Base-by-base conservation (phyloP, 1,140 invertebrate genomes). In the Cydia fagiglandana region DNA sequence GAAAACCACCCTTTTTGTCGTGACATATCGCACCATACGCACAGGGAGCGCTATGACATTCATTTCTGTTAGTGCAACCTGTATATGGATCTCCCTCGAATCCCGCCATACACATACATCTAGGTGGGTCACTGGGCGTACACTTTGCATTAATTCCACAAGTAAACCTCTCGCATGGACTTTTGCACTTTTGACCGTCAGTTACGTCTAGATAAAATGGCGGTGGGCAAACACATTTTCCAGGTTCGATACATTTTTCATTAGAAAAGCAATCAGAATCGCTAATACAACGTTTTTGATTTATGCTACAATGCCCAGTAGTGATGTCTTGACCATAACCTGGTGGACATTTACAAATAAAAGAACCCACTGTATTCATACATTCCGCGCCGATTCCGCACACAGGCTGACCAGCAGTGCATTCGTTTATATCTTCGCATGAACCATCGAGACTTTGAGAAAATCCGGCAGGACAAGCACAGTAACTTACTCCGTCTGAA, bases 121-220 rank as follows among this genome's bases (percentile, higher is more conserved):
- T 95, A 7, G 97, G 97, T 20, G 97, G 97, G 93, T 98, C 97
- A 75, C 95, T 97, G 5, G 97, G 97, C 4, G 96, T 97, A 86
- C 98, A 99, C 92, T 97, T 97, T 1, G 97, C 96, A 89, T 98
- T 98, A n/a, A 97, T 95, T 17, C 98, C 97, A 85, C 98, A 99
- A 2, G 96, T 95, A 87, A 96, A 98, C 73, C 97, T 94, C 87
- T 97, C 96, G 85, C 97, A 97, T 5, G 97, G 97, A 94, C 96
- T 98, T 93, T 97, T 98, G 88, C 97, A 98, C 84, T 96, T 95
- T 85, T 97, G 96, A 53, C 95, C 95, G 86, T 97, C 96, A 34
- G 94, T 91, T 15, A 95, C 94, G 88, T 98, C 97, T 24, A 96
- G 95, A 87, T 97, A 98, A 89, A 96, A 98, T 1, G 97, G 97